phyloP scores from a whole-genome alignment of 1,140 invertebrate genomes.

The Drosophila insularis region DNA sequence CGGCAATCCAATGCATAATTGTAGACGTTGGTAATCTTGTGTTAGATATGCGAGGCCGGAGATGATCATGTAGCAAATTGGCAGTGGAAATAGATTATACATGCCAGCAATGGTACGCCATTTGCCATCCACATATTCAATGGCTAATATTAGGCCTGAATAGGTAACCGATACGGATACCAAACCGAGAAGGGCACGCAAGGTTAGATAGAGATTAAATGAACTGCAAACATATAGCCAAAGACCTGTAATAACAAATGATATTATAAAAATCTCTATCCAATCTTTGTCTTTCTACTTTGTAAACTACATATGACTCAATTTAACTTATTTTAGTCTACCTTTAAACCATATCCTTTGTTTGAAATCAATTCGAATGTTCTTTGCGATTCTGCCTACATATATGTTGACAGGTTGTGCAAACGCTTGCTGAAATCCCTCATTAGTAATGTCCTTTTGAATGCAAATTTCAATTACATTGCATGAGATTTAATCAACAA shows the following conservation, averaged over 20 bases:
- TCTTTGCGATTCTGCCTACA: not conserved
- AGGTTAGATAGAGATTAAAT: constrained; percentile 86
- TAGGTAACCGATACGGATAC: constrained; percentile 89
- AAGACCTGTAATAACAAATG: constrained; percentile 82
- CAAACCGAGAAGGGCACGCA: constrained; percentile 86
- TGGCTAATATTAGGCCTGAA: constrained; percentile 88
- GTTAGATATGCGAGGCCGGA: constrained; percentile 88
- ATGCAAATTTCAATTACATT: constrained; percentile 75
- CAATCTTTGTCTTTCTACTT: too few species aligned
- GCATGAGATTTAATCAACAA: constrained; percentile 75
- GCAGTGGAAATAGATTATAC: constrained; percentile 88
- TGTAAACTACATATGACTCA: not conserved
- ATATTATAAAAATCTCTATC: not conserved
- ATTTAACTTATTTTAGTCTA: not conserved
- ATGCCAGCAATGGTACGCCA: constrained; percentile 89
- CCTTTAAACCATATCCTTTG: not conserved
- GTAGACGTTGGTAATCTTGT: constrained; percentile 88
- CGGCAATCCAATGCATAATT: constrained; percentile 88
- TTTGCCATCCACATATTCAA: constrained; percentile 88
- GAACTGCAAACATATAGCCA: constrained; percentile 86
- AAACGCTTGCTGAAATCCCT: constrained; percentile 16
- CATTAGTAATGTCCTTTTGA: constrained; percentile 70
- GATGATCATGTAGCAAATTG: constrained; percentile 88
- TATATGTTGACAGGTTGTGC: not conserved
- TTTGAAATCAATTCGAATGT: not conserved